phyloP scores from a whole-genome alignment of 2,888 invertebrate genomes.

The Mimumesa dahlbomi region DNA sequence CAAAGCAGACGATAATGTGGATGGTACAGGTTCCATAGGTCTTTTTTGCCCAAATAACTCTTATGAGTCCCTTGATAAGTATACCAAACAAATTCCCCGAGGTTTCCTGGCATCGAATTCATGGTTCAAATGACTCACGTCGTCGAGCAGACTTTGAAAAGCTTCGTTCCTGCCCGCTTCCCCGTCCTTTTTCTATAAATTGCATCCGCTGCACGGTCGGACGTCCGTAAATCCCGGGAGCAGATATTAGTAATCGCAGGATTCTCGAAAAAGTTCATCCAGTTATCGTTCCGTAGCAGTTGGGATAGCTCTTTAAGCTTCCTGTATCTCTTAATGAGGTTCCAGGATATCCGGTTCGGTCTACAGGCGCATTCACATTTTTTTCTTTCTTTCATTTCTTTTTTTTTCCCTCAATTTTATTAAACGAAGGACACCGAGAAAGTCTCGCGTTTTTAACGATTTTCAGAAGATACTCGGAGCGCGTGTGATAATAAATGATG shows the following conservation, averaged over 20 bases:
- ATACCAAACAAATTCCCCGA: too few relatives aligned
- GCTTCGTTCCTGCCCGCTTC: not conserved
- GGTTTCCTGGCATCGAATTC: constrained; percentile 27
- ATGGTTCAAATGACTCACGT: constrained; percentile 7
- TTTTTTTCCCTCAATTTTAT: too few relatives aligned
- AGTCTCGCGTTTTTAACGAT: too few relatives aligned
- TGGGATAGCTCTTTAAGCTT: constrained; percentile 18
- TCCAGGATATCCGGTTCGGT: too few relatives aligned
- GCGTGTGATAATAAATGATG: too few relatives aligned
- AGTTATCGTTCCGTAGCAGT: constrained; percentile 52
- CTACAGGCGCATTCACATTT: too few relatives aligned
- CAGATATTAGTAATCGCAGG: constrained; percentile 41
- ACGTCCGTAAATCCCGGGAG: constrained; percentile 26
- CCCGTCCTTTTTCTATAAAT: constrained; percentile 23
- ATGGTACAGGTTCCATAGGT: too few relatives aligned
- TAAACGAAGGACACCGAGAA: too few relatives aligned
- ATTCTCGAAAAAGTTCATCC: constrained; percentile 48
- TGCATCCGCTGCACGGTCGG: constrained; percentile 10
- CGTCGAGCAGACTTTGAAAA: constrained; percentile 7
- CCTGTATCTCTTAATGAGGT: constrained; percentile 8
- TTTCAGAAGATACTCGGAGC: too few relatives aligned
- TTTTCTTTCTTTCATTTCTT: too few relatives aligned
- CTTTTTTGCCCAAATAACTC: not conserved
- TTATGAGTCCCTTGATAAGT: not conserved
- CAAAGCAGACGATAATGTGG: too few relatives aligned